Conservation (phyloP, 2,888 invertebrate genomes). For the Drosophila mimetica region DNA sequence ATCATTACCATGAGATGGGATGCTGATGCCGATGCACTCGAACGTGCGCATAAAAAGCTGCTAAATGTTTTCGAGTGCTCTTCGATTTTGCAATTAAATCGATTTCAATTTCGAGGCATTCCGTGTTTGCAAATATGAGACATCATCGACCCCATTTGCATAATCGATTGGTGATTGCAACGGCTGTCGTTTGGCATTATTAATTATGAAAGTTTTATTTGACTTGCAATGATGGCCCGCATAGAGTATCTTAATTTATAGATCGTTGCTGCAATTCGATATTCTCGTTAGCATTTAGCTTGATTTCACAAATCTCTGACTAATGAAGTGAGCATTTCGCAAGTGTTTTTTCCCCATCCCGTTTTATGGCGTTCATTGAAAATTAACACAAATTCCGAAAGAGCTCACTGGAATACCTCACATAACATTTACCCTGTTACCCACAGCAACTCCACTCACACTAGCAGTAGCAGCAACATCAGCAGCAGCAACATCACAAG, state of each 20-base stretch:
- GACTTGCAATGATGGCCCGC: conserved; percentile 39
- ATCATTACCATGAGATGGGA: conserved; percentile 14
- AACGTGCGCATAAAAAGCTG: conserved; percentile 59
- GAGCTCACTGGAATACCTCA: conserved; percentile 12
- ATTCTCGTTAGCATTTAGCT: conserved; percentile 39
- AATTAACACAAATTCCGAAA: conserved; percentile 38
- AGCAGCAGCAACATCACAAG: conserved; percentile 39
- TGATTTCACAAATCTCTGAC: conserved; percentile 9
- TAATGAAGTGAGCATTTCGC: conserved; percentile 18
- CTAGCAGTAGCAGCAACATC: conserved; percentile 21
- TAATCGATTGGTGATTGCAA: conserved; percentile 37
- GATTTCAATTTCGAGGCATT: conserved; percentile 28
- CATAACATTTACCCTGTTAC: conserved; percentile 38
- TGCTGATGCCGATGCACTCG: conserved; percentile 35
- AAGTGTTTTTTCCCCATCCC: conserved; percentile 9
- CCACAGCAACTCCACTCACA: conserved; percentile 19
- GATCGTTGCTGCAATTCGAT: conserved; percentile 18
- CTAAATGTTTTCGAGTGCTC: conserved; percentile 52
- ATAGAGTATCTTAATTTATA: conserved; percentile 19
- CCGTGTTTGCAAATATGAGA: conserved; percentile 28
- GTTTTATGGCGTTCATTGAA: conserved; percentile 19
- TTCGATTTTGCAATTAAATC: conserved; percentile 41
- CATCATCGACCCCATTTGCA: conserved; percentile 43
- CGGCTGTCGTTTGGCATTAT: conserved; percentile 49
- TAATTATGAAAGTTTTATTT: conserved; percentile 65